Conservation (phyloP, 2,113 vertebrate genomes). For the Laticauda laticaudata region DNA sequence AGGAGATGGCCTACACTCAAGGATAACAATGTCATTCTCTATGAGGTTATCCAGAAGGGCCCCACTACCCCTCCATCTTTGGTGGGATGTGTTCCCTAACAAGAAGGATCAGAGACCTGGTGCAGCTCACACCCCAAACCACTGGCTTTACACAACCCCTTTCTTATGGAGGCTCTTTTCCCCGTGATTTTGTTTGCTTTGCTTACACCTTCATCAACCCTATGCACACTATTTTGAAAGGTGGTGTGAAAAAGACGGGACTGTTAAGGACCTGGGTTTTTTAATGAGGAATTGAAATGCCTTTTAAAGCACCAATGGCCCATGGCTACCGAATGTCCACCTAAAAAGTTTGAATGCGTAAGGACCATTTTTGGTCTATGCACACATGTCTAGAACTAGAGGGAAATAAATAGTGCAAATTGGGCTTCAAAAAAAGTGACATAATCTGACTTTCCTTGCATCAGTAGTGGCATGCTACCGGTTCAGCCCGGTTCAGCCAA, state of each 20-base stretch:
- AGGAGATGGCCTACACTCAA: background rate
- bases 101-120: background rate
- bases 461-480: too few relatives aligned
- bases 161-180: too few relatives aligned
- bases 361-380: too few relatives aligned
- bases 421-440: background rate
- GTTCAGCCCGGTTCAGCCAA: too few relatives aligned
- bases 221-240: background rate
- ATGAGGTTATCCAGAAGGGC: background rate
- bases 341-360: background rate
- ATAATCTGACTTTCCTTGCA: background rate
- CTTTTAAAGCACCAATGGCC: background rate
- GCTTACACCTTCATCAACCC: too few relatives aligned
- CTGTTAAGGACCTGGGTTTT: background rate
- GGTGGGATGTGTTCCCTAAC: too few relatives aligned
- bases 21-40: too few relatives aligned
- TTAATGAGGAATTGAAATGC: background rate
- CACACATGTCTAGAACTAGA: background rate
- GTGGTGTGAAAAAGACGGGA: background rate
- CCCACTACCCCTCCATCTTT: too few relatives aligned
- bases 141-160: background rate
- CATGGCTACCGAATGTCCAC: background rate
- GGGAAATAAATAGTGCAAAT: background rate
- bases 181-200: background rate
- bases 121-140: background rate